These are phyloP conservation scores for Drosophila neocordata DNA, from an alignment of 1,140 invertebrate genomes.

Conservation along the genomic window DNA sequence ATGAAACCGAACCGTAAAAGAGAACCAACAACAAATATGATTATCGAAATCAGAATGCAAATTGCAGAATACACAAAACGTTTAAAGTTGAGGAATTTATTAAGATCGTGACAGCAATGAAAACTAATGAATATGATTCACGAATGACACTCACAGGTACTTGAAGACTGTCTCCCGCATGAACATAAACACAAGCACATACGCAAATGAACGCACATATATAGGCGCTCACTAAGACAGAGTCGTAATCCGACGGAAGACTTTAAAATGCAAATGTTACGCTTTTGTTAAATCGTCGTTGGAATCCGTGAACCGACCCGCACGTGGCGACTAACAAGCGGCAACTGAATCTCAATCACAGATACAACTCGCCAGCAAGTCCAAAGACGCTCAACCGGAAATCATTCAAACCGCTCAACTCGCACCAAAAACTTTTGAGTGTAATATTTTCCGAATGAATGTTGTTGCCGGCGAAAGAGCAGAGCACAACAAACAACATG, in stretches of 20 bases:
- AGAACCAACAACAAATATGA: conserved; percentile 68
- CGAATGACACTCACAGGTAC: conserved; percentile 46
- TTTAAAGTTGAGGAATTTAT: conserved; percentile 36
- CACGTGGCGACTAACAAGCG: conserved; percentile 71
- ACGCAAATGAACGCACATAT: conserved; percentile 29
- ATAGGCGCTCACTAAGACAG: not conserved
- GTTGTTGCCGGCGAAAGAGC: conserved; percentile 68
- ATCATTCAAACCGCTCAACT: conserved; percentile 20
- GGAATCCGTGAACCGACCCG: conserved; percentile 58
- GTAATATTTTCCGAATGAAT: conserved; percentile 21
- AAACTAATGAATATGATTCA: conserved; percentile 40
- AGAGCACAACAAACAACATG: conserved; percentile 60
- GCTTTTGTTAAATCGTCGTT: conserved; percentile 11
- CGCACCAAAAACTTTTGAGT: conserved; percentile 38
- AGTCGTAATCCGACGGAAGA: conserved; percentile 35
- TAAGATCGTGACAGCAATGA: conserved; percentile 36
- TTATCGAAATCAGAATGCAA: conserved; percentile 54
- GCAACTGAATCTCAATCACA: conserved; percentile 61
- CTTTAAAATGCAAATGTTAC: not conserved
- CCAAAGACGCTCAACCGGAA: conserved; percentile 3
- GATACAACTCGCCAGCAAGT: conserved; percentile 45
- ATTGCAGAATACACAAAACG: conserved; percentile 41
- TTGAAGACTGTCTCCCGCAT: conserved; percentile 14
- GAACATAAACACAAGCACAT: conserved; percentile 20
- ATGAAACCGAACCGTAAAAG: conserved; percentile 52